A percentile compares a stretch with the other conserved stretches of the same genome.
These are phyloP conservation scores for Cassiopea xamachana DNA, from an alignment of 30 jellyfish, hydroid and myxozoan genomes.

Conservation along the genomic window DNA sequence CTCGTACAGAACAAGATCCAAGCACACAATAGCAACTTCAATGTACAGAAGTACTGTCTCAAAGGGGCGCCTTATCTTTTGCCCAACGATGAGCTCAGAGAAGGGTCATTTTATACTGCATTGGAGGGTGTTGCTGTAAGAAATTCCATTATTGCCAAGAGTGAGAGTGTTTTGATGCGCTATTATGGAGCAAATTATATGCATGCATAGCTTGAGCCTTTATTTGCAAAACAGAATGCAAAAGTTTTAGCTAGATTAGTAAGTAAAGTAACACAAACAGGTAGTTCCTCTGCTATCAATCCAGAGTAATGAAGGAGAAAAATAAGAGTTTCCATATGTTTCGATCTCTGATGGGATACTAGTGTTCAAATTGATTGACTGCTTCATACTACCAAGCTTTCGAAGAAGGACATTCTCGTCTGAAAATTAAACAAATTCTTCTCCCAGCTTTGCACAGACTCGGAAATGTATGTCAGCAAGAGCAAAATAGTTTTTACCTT, in stretches of 20 bases:
- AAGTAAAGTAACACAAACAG: not conserved
- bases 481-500: not conserved
- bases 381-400: not conserved
- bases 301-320: not conserved
- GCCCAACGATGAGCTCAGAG: not conserved
- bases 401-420: not conserved
- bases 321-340: not conserved
- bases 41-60: not conserved
- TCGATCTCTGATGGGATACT: not conserved
- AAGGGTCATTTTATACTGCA: not conserved
- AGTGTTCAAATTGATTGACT: not conserved
- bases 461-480: not conserved
- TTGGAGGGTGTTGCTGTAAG: not conserved
- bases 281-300: not conserved
- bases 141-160: not conserved
- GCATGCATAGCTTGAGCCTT: not conserved
- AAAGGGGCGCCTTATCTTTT: not conserved
- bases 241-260: not conserved
- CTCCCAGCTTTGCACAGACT: not conserved
- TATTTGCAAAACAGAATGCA: not conserved
- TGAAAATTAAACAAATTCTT: not conserved
- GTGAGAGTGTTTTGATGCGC: not conserved
- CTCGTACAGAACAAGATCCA: not conserved
- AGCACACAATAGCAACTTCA: not conserved
- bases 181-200: not conserved